phyloP scores from a whole-genome alignment of 2,888 invertebrate species.

The Limnephilus auricula region DNA sequence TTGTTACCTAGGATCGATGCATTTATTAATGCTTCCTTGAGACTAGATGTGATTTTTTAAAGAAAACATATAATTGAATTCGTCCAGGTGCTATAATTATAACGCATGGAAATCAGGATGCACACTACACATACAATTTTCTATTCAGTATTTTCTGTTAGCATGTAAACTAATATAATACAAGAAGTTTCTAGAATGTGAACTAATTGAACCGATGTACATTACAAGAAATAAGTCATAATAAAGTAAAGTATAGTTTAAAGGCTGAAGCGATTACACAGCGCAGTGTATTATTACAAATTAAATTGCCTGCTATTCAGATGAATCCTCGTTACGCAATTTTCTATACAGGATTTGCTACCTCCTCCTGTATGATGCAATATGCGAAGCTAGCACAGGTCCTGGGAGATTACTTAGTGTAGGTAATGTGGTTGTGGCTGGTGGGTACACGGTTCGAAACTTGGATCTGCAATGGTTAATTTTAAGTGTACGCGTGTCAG shows the following conservation, averaged over 20 bases:
- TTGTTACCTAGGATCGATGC: too few relatives aligned
- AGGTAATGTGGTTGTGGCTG: neutral
- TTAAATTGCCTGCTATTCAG: constrained; percentile 5
- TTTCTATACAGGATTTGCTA: neutral
- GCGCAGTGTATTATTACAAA: constrained; percentile 12
- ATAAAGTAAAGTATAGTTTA: constrained; percentile 11
- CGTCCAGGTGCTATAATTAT: too few relatives aligned
- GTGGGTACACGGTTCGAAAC: neutral
- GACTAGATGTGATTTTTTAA: too few relatives aligned
- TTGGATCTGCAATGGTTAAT: neutral
- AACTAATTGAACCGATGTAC: neutral
- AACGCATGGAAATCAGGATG: too few relatives aligned
- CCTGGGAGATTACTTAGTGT: neutral
- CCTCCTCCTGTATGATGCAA: neutral
- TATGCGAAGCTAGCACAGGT: neutral
- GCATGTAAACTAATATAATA: neutral
- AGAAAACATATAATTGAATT: too few relatives aligned
- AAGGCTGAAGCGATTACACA: neutral
- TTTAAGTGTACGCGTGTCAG: constrained; percentile 2
- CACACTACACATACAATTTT: neutral
- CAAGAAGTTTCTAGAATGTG: neutral
- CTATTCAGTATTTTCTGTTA: neutral
- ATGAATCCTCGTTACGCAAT: constrained; percentile 38
- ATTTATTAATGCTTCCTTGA: too few relatives aligned
- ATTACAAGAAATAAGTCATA: neutral